Evolutionary conservation across 2,113 vertebrate genomes (phyloP).

Genomic region (Pachyramphus minor): DNA sequence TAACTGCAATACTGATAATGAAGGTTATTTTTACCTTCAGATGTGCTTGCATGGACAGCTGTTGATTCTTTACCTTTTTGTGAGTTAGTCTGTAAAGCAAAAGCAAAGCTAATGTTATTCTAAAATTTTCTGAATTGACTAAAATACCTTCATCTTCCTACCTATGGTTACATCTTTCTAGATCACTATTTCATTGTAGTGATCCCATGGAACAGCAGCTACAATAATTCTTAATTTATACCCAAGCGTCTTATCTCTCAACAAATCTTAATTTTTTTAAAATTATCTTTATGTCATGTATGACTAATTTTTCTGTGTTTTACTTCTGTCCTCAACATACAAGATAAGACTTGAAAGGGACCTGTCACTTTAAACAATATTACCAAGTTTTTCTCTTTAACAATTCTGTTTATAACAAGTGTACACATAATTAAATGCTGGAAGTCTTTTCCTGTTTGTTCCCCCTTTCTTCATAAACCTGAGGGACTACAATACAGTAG

Average conservation of each 20-base stretch:
- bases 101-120: not conserved
- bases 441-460: not conserved
- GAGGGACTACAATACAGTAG: not conserved
- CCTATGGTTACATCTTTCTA: not conserved
- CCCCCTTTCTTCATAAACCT: not conserved
- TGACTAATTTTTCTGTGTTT: not conserved
- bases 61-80: constrained; percentile 27
- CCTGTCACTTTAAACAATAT: not conserved
- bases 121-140: not conserved
- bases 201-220: not conserved
- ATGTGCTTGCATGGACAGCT: constrained; percentile 65
- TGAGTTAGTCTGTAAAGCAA: constrained; percentile 64
- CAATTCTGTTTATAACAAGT: not conserved
- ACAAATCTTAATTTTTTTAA: not conserved
- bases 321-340: not conserved
- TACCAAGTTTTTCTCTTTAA: not conserved
- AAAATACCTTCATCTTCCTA: not conserved
- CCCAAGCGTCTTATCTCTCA: not conserved
- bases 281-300: not conserved
- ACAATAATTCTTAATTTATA: not conserved
- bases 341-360: not conserved
- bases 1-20: not conserved
- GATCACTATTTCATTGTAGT: not conserved
- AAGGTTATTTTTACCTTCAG: constrained; percentile 69
- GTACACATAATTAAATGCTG: not conserved